Base-by-base conservation (phyloP, 2,113 vertebrate species). In the Nannospalax galili region DNA sequence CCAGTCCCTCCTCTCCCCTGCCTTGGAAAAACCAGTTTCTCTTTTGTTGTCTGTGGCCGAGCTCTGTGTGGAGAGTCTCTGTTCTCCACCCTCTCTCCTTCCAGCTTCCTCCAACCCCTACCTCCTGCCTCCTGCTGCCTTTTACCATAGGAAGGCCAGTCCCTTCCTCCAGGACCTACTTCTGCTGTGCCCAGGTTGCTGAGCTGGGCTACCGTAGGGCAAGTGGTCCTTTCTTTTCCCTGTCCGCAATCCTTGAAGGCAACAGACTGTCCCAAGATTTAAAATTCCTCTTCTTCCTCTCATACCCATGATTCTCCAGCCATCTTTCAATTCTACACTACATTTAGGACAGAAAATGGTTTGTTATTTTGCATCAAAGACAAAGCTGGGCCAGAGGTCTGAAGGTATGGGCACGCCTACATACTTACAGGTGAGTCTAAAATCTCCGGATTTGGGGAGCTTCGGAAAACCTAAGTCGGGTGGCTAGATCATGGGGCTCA, bases 361-460 rank as follows among this genome's bases (percentile, higher is more conserved):
- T 56, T 52, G 1, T 92, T 81, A 62, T 91, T 96, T 73, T 73
- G 45, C 88, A 81, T 73, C 91, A 81, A 92, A 90, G 35, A 78
- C 84, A 92, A 90, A 95, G 48, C 56, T 62, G 73, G 62, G 74
- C 86, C 77, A 19, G 60, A 35, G n/a, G 2, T 60, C 60, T 40
- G 91, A 84, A 96, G 90, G 62, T 37, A 48, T 37, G 75, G 79
- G 73, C 20, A 9, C 65, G 88, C n/a, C 62, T 24, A 1, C 22
- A 16, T n/a, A 74, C 4, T 19, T 42, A 42, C 93, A 97, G 97
- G 97, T 97, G 94, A 97, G 97, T 97, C 78, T 90, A 89, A 91
- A 90, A 72, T 69, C 84, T 97, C 91, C 52, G 62, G 48, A 30
- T 81, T 24, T 69, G 80, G 42, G 30, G 12, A 26, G 42, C 48